Conservation (phyloP, 2,797 vertebrate genomes). For the Hippocampus kuda region DNA sequence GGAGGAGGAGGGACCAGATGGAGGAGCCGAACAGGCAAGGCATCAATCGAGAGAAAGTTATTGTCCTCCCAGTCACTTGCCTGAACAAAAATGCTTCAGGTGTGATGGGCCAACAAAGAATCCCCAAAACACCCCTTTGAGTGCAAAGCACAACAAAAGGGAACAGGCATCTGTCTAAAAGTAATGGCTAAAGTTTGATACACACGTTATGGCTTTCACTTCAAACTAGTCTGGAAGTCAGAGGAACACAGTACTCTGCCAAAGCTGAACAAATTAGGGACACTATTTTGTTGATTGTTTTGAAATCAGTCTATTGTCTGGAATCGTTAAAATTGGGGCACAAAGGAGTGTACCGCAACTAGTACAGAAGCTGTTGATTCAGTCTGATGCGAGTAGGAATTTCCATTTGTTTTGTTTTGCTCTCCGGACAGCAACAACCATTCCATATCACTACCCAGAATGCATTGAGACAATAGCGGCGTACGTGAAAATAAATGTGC, state of each 20-base stretch:
- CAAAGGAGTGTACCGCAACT: no score
- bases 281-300: no score
- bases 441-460: no score
- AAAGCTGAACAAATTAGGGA: neutral
- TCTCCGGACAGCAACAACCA: no score
- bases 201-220: constrained; percentile 16
- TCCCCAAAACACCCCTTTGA: neutral
- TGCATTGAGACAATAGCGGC: no score
- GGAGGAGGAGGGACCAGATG: constrained; percentile 46
- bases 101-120: constrained; percentile 8
- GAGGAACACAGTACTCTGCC: neutral
- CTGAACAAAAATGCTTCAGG: constrained; percentile 11
- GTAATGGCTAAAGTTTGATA: constrained; percentile 6
- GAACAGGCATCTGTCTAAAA: constrained; percentile 5
- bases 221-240: constrained; percentile 13
- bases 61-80: constrained; percentile 30
- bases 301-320: no score
- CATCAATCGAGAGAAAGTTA: constrained; percentile 26
- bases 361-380: no score
- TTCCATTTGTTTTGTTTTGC: no score
- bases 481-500: no score
- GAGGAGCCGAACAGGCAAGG: constrained; percentile 30
- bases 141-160: constrained; percentile 5
- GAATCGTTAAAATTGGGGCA: no score
- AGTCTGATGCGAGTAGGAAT: no score